Evolutionary conservation across 2,113 vertebrate species (phyloP).

Genomic region (Daubentonia madagascariensis): DNA sequence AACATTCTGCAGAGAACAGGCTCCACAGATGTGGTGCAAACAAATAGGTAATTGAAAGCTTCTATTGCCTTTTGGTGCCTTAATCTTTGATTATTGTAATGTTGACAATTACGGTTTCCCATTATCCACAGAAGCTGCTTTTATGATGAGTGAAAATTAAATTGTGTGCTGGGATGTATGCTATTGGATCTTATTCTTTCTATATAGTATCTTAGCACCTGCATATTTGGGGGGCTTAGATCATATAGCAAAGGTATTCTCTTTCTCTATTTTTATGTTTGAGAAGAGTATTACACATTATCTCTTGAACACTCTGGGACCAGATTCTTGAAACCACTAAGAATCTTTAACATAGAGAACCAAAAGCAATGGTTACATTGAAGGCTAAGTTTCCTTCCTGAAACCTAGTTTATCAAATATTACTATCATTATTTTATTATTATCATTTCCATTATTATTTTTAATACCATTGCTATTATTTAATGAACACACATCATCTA

Average conservation of each 20-base stretch:
- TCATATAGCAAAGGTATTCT: not conserved
- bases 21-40: slow-evolving; percentile 30
- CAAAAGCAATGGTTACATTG: not conserved
- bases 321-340: not conserved
- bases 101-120: slow-evolving; percentile 11
- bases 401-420: not conserved
- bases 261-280: not conserved
- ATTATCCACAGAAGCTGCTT: slow-evolving; percentile 35
- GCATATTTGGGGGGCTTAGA: not conserved
- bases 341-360: not conserved
- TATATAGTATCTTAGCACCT: not conserved
- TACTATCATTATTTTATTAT: not conserved
- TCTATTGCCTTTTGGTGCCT: slow-evolving; percentile 23
- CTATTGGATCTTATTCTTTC: not conserved
- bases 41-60: slow-evolving; percentile 42
- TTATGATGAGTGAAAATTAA: slow-evolving; percentile 64
- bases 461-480: not conserved
- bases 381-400: not conserved
- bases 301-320: not conserved
- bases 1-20: not conserved
- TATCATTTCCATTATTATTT: not conserved
- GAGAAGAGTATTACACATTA: not conserved
- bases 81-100: slow-evolving; percentile 66
- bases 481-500: not conserved
- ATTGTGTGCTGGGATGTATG: slow-evolving; percentile 23